Evolutionary conservation across 2,888 invertebrate genomes (phyloP), one percentile per base, ranked within the genome.

Genomic region (Dioctria rufipes): DNA sequence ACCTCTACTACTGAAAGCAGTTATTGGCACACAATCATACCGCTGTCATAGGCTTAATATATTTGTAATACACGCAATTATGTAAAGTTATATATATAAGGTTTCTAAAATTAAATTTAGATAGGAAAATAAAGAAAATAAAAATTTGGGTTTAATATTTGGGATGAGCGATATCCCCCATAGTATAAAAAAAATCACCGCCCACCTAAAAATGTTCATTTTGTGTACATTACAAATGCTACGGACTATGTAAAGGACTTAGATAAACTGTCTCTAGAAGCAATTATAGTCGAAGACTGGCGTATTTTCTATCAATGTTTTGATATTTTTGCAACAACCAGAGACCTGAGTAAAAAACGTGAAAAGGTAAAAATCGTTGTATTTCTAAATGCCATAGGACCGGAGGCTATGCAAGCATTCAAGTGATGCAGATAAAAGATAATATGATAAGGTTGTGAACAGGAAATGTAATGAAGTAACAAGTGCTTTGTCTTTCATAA

Each of bases 261-360:
- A 6, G 13, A 73, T 8, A 46, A 73, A 73, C 42, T 73, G 5
- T 6, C 43, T n/a, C 42, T 73, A 39, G 42, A 73, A n/a, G 73
- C 58, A 11, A 73, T 58, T 58, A 40, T 73, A n/a, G 73, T 58
- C 42, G 73, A 73, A 73, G 58, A 40, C 37, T 73, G 73, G 73
- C 0, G 73, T 11, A 58, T 39, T 39, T 73, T 73, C 39, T 73
- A 13, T n/a, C 60, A 9, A 67, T 46, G 11, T 42, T 43, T 13
- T n/a, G 40, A n/a, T 6, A 42, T 13, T n/a, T n/a, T n/a, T n/a
- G n/a, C n/a, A n/a, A n/a, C n/a, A n/a, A n/a, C n/a, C n/a, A n/a
- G n/a, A n/a, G n/a, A n/a, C n/a, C n/a, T n/a, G n/a, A n/a, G n/a
- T n/a, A n/a, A 67, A 67, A 67, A 67, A 67, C 42, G 42, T 25